These are phyloP conservation scores for Oligia fasciuncula DNA, from an alignment of 2,888 invertebrate genomes.

Conservation along the genomic window DNA sequence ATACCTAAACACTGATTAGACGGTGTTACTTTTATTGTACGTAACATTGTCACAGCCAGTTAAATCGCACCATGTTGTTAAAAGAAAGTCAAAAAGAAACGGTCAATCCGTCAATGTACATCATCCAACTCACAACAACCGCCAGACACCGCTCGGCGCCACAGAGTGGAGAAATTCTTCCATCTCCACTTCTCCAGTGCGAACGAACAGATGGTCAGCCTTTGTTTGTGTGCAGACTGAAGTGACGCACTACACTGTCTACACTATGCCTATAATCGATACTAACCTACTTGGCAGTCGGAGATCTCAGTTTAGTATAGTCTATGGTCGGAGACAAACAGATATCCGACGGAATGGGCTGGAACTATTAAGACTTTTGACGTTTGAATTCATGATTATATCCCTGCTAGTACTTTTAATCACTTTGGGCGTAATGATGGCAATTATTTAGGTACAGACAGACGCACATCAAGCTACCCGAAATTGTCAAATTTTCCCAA, in stretches of 20 bases:
- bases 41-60: not conserved
- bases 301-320: not conserved
- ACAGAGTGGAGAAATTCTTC: slow-evolving; percentile 60
- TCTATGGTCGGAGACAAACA: slow-evolving; percentile 6
- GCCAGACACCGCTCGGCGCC: slow-evolving; percentile 55
- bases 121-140: slow-evolving; percentile 10
- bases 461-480: too few relatives aligned
- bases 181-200: slow-evolving; percentile 47
- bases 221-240: slow-evolving; percentile 11
- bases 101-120: slow-evolving; percentile 55
- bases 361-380: slow-evolving; percentile 33
- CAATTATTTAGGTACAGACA: too few relatives aligned
- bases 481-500: too few relatives aligned
- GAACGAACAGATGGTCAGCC: slow-evolving; percentile 62
- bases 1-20: not conserved
- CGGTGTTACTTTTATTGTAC: not conserved
- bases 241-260: slow-evolving; percentile 50
- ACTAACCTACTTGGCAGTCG: slow-evolving; percentile 29
- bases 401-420: too few relatives aligned
- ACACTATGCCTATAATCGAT: slow-evolving; percentile 34
- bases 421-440: too few relatives aligned
- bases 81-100: not conserved
- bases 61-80: not conserved
- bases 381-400: not conserved
- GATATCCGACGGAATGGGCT: not conserved